Conservation (phyloP, 2,797 vertebrate genomes). For the Sus cebifrons region DNA sequence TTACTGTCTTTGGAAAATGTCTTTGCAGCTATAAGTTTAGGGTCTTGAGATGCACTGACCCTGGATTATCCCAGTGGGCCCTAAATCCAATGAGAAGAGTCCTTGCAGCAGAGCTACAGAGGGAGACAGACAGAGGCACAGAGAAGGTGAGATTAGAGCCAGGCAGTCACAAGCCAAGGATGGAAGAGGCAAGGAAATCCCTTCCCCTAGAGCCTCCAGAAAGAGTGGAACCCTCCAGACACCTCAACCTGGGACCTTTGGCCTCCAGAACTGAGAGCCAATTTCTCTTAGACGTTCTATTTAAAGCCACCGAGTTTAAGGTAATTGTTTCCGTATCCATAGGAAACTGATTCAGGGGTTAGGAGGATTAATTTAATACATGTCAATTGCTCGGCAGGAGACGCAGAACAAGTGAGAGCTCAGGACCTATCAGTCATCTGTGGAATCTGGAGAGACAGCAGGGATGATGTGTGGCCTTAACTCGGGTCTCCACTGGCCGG, state of each 20-base stretch:
- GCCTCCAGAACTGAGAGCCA: background rate
- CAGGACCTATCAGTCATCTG: accelerated
- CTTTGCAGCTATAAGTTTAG: background rate
- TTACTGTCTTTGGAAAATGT: accelerated
- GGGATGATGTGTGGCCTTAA: accelerated
- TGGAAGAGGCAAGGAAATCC: accelerated
- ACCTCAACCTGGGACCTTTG: accelerated
- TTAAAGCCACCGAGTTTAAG: background rate
- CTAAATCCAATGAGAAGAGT: background rate
- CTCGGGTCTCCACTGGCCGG: accelerated
- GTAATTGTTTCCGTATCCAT: accelerated
- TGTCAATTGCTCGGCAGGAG: accelerated
- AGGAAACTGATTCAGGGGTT: accelerated
- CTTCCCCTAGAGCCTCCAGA: background rate
- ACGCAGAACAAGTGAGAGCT: background rate
- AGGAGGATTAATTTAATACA: accelerated
- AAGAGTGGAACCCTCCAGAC: accelerated
- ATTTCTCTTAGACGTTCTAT: background rate
- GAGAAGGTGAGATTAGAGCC: background rate
- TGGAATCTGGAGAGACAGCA: accelerated
- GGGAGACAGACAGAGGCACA: background rate
- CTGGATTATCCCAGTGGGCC: no score
- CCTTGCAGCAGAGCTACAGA: background rate
- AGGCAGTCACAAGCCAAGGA: accelerated
- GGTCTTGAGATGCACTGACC: background rate